A percentile compares a stretch with the other conserved stretches of the same genome.
phyloP scores from a whole-genome alignment of 2,888 invertebrate genomes.

The Lottia gigantea region DNA sequence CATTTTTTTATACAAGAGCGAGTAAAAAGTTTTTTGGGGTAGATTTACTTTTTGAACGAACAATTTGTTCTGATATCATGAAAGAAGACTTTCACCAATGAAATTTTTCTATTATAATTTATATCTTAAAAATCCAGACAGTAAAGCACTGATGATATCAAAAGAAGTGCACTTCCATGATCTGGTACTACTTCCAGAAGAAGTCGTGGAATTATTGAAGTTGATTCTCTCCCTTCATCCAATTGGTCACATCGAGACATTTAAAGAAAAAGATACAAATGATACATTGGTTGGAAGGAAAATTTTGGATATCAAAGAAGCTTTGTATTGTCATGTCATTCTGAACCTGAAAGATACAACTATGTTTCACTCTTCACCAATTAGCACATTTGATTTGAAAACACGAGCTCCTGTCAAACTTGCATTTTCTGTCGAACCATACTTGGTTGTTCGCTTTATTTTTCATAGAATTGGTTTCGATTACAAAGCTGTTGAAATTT shows the following conservation, averaged over 20 bases:
- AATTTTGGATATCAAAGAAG: not conserved
- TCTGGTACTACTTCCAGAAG: not conserved
- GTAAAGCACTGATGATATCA: not conserved
- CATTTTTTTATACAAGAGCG: no score
- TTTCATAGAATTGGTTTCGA: not conserved
- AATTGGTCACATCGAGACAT: not conserved
- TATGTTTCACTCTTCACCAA: not conserved
- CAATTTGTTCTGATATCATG: no score
- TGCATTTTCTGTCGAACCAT: not conserved
- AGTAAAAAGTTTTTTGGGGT: no score
- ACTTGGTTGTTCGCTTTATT: not conserved
- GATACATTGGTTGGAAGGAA: not conserved
- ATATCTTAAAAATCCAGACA: not conserved
- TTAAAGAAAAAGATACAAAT: not conserved
- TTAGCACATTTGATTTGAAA: not conserved
- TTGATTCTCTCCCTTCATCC: not conserved
- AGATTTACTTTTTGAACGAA: no score
- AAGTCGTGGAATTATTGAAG: not conserved
- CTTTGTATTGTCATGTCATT: not conserved
- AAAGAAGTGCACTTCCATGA: not conserved
- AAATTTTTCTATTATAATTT: not conserved
- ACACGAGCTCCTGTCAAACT: not conserved
- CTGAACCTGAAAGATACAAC: not conserved
- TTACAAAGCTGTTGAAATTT: not conserved
- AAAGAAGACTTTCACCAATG: not conserved